These are phyloP conservation scores for Trichosurus vulpecula DNA, from an alignment of 2,797 vertebrate species.

Conservation along the genomic window DNA sequence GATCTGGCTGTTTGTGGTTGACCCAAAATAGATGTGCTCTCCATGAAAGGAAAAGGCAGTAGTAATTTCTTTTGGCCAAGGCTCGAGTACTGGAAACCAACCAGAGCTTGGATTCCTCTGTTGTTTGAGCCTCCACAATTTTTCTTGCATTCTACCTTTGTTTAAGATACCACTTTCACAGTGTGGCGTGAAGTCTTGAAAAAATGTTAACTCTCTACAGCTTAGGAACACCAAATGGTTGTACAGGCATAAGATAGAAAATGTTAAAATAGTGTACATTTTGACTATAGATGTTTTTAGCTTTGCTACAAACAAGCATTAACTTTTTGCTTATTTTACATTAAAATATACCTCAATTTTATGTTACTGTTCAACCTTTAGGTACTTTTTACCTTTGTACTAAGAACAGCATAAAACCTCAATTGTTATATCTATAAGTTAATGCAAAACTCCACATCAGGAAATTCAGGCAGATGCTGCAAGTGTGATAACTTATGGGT, in stretches of 20 bases:
- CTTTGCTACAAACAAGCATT: conserved; percentile 24
- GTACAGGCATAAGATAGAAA: conserved; percentile 13
- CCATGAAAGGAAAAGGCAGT: conserved; percentile 43
- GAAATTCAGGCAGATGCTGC: conserved; percentile 37
- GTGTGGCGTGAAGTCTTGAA: conserved; percentile 44
- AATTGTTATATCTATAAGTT: conserved; percentile 37
- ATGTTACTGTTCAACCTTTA: background rate
- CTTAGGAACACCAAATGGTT: conserved; percentile 51
- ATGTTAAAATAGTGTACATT: conserved; percentile 30
- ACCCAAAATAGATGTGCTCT: conserved; percentile 36
- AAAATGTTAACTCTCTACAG: conserved; percentile 32
- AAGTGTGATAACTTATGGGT: background rate
- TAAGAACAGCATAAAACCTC: conserved; percentile 38
- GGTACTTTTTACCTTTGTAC: conserved; percentile 45
- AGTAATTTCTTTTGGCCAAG: conserved; percentile 22
- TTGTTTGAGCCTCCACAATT: conserved; percentile 31
- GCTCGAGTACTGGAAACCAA: background rate
- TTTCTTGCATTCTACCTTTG: conserved; percentile 35
- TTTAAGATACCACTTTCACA: conserved; percentile 4
- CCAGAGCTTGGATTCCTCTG: conserved; percentile 49
- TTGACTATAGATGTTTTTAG: conserved; percentile 34
- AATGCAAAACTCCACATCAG: conserved; percentile 28
- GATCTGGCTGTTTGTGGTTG: conserved; percentile 46
- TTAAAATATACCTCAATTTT: conserved; percentile 34
- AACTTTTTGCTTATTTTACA: conserved; percentile 37